Evolutionary conservation across 1,140 invertebrate species (phyloP), one percentile per base, ranked within the genome.

Genomic region (Luehdorfia chinensis): DNA sequence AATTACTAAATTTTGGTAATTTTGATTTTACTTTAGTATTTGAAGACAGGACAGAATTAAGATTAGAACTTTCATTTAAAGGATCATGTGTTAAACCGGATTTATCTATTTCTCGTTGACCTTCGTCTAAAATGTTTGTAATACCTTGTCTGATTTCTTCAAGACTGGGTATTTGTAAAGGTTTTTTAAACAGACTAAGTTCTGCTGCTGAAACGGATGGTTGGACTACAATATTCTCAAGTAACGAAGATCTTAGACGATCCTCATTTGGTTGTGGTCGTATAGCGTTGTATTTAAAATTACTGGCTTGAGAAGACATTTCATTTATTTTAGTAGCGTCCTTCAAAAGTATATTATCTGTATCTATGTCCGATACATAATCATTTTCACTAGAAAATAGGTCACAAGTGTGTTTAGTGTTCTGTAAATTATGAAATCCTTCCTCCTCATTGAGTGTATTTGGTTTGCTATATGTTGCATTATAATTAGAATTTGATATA

Each of bases 141-240:
- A 43, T 43, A 43, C 23, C 23, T 4, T 43, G 37, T 43, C 25
- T 28, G 18, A 43, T 43, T 28, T 43, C 37, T 43, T 43, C 37
- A 28, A 43, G 25, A 27, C 37, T 43, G 5, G 37, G 37, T 28
- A 43, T 43, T 43, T 43, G 37, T 16, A 43, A 18, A 15, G 37
- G 11, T 28, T 25, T 30, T 27, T 28, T 28, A 1, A 43, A 28
- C 19, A 21, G 6, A 21, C 9, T 36, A 18, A 15, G 8, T 11
- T 12, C 11, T 31, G n/a, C 28, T 12, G n/a, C 11, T 9, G 11
- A 5, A 11, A 2, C 11, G n/a, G 11, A 31, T 4, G 25, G 2
- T 5, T 28, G 25, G 8, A 5, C n/a, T 9, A 9, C 9, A 39
- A 14, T 23, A 9, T 43, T 25, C 19, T 28, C 7, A 3, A 15